Evolutionary conservation across 1,140 invertebrate species (phyloP).

Genomic region (Drosophila arizonae): DNA sequence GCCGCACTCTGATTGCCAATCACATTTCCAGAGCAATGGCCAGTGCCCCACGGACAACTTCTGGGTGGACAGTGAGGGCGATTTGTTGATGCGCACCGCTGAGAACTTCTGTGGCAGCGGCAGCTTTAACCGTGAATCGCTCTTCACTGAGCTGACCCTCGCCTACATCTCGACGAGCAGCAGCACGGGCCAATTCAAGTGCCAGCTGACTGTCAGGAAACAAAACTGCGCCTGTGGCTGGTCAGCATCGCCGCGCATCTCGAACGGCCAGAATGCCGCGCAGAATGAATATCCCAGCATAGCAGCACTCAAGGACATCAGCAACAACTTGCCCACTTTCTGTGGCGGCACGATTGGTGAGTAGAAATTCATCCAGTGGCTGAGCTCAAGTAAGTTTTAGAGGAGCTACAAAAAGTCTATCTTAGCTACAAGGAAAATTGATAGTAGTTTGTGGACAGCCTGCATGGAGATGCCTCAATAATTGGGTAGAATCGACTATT

Average conservation of each 20-base stretch:
- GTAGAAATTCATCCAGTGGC: background rate
- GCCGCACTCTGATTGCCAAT: background rate
- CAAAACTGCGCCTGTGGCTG: slow-evolving; percentile 76
- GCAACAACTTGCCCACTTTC: slow-evolving; percentile 33
- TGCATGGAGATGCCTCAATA: no score
- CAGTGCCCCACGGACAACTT: slow-evolving; percentile 71
- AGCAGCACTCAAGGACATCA: slow-evolving; percentile 61
- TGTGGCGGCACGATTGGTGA: slow-evolving; percentile 70
- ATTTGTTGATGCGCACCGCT: slow-evolving; percentile 59
- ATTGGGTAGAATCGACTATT: no score
- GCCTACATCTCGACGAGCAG: slow-evolving; percentile 63
- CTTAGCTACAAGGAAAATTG: no score
- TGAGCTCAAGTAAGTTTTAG: no score
- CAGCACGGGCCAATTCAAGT: slow-evolving; percentile 55
- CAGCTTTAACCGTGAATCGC: slow-evolving; percentile 52
- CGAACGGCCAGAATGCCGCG: slow-evolving; percentile 57
- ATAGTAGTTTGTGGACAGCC: no score
- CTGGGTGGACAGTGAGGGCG: slow-evolving; percentile 71
- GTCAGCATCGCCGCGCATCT: slow-evolving; percentile 63
- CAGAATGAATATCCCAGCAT: slow-evolving; percentile 72
- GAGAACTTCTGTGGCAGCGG: slow-evolving; percentile 76
- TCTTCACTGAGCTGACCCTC: slow-evolving; percentile 65
- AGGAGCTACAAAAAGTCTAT: no score
- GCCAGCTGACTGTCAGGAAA: slow-evolving; percentile 35
- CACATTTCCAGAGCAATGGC: slow-evolving; percentile 39